Percentiles rank a stretch among this genome's conserved stretches.
These are phyloP conservation scores for Troglohyphantes excavatus DNA, from an alignment of 2,888 invertebrate genomes.

Conservation along the genomic window DNA sequence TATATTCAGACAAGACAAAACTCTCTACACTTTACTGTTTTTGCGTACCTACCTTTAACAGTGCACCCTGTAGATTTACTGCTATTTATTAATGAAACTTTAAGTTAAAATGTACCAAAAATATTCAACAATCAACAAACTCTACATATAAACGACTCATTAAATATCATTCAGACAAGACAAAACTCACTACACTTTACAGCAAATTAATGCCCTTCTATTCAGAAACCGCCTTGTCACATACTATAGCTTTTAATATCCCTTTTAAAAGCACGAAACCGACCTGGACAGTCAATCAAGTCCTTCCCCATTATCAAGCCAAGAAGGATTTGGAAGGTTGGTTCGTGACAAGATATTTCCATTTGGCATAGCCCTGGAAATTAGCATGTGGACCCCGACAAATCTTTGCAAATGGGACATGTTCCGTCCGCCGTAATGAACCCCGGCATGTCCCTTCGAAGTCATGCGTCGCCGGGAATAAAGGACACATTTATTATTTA, in stretches of 20 bases:
- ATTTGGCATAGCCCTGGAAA: constrained; percentile 11
- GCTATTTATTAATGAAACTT: too few species aligned
- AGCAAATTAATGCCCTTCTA: too few species aligned
- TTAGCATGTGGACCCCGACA: constrained; percentile 40
- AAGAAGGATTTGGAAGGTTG: neutral
- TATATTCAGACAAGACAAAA: too few species aligned
- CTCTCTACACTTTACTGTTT: too few species aligned
- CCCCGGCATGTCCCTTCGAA: constrained; percentile 6
- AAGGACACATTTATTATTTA: constrained; percentile 20
- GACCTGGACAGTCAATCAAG: neutral
- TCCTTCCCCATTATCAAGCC: neutral
- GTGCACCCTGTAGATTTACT: too few species aligned
- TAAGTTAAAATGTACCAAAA: too few species aligned
- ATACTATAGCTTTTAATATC: constrained; percentile 14
- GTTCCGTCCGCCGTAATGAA: constrained; percentile 9
- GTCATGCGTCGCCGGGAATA: neutral
- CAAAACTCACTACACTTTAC: too few species aligned
- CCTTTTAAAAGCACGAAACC: constrained; percentile 18
- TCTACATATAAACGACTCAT: too few species aligned
- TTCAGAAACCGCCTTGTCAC: too few species aligned
- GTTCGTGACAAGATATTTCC: constrained; percentile 57
- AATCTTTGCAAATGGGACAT: constrained; percentile 31
- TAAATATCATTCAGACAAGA: too few species aligned
- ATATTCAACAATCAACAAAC: too few species aligned
- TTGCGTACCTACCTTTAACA: too few species aligned